Evolutionary conservation across 2,797 vertebrate genomes (phyloP).

Genomic region (Tragelaphus oryx): DNA sequence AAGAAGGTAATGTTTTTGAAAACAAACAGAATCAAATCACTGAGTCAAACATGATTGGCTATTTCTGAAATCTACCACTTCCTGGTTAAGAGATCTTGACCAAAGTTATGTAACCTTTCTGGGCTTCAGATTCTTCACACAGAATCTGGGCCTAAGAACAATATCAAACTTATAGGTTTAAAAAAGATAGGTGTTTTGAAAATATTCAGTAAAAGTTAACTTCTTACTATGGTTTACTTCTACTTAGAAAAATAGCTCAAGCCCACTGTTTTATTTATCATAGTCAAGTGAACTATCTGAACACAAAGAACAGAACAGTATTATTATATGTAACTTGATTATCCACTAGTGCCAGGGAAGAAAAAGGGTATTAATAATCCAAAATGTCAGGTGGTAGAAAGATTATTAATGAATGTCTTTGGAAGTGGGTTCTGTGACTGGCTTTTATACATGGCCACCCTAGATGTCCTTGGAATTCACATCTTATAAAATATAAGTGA

Average conservation of each 20-base stretch:
- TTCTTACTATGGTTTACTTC: slow-evolving; percentile 28
- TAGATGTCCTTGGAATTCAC: neutral
- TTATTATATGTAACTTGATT: slow-evolving; percentile 23
- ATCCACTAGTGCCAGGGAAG: neutral
- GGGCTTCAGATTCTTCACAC: neutral
- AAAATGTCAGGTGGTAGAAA: slow-evolving; percentile 11
- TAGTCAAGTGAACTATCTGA: slow-evolving; percentile 15
- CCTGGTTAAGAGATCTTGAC: neutral
- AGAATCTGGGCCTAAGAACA: neutral
- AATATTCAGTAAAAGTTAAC: slow-evolving; percentile 7
- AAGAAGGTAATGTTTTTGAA: neutral
- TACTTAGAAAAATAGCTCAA: slow-evolving; percentile 1
- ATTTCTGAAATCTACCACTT: neutral
- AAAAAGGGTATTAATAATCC: neutral
- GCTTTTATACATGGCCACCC: neutral
- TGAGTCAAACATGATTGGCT: neutral
- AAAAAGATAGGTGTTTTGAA: neutral
- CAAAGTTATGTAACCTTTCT: neutral
- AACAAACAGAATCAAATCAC: neutral
- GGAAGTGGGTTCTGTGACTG: slow-evolving; percentile 16
- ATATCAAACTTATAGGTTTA: neutral
- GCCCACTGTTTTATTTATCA: neutral
- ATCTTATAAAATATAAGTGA: neutral
- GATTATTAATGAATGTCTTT: neutral
- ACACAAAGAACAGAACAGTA: slow-evolving; percentile 3